These are phyloP conservation scores for Mesorhabditis spiculigera DNA, from an alignment of 2,888 invertebrate genomes.

Conservation along the genomic window DNA sequence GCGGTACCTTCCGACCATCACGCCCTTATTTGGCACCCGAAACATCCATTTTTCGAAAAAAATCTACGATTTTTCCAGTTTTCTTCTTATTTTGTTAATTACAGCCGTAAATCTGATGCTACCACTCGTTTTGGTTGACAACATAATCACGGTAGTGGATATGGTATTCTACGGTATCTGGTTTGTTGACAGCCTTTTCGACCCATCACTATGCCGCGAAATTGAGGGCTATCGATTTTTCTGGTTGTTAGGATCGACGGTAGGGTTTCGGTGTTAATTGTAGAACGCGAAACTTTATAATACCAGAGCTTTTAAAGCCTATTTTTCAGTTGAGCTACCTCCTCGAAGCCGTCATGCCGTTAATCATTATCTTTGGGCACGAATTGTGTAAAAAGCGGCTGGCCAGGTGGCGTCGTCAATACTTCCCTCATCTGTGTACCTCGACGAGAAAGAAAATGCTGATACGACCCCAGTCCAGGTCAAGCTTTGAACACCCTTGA, in stretches of 20 bases:
- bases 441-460: too few species aligned
- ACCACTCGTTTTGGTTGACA: neutral
- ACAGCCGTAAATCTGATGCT: neutral
- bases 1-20: too few species aligned
- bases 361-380: neutral
- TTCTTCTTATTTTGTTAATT: too few species aligned
- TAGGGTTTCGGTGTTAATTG: neutral
- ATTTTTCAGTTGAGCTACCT: neutral
- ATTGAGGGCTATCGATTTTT: neutral
- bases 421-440: too few species aligned
- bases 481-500: too few species aligned
- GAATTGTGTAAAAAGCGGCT: neutral
- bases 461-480: too few species aligned
- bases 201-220: neutral
- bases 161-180: neutral
- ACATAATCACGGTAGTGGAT: neutral
- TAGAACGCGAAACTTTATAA: neutral
- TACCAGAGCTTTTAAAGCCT: neutral
- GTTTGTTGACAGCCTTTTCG: neutral
- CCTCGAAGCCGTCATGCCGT: neutral
- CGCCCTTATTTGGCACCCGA: too few species aligned
- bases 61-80: too few species aligned
- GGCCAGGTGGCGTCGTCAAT: too few species aligned
- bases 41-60: too few species aligned
- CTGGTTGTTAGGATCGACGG: neutral